These are phyloP conservation scores for Tyto alba DNA, from an alignment of 2,113 vertebrate species.

Conservation along the genomic window DNA sequence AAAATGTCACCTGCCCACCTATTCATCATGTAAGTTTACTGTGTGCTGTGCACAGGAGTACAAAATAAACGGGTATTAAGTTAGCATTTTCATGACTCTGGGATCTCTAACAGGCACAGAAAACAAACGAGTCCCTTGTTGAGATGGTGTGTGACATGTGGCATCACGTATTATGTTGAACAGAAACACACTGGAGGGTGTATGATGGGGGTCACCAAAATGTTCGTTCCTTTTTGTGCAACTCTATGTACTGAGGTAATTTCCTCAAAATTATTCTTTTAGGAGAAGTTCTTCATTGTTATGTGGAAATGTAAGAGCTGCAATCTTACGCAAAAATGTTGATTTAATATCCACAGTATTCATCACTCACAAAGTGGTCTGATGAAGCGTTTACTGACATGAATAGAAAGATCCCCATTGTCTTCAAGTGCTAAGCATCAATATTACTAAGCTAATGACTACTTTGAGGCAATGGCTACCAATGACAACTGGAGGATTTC, in stretches of 20 bases:
- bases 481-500: background rate
- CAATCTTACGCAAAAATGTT: background rate
- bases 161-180: no score
- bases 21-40: background rate
- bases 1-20: background rate
- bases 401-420: background rate
- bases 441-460: background rate
- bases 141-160: no score
- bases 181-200: background rate
- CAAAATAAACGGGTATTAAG: background rate
- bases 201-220: background rate
- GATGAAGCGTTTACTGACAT: background rate
- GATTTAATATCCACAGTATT: background rate
- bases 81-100: background rate
- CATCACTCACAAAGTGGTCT: background rate
- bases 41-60: background rate
- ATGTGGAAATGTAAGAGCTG: background rate
- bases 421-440: background rate
- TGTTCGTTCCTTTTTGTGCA: background rate
- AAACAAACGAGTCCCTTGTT: background rate
- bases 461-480: background rate
- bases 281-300: background rate
- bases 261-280: background rate
- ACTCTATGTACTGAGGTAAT: background rate
- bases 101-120: background rate